Base-by-base conservation (phyloP, 2,797 vertebrate genomes). In the Tympanoctomys barrerae region DNA sequence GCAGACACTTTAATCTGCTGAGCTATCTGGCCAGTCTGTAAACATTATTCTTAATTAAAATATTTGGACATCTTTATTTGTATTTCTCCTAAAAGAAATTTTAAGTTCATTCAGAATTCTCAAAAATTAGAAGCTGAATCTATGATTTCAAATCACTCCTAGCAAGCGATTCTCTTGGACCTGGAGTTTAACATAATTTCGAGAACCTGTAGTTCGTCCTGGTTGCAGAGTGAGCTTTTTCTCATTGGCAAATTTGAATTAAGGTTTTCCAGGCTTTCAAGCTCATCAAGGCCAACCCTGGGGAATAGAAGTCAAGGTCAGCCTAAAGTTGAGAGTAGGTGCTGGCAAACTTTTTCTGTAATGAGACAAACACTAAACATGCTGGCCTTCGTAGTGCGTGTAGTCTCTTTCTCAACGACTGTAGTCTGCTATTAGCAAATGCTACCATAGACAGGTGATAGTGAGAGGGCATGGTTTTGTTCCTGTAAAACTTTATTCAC, bases 291-390 rank as follows among this genome's bases (percentile, higher is more conserved):
- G 28, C 28, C 59, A 70, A 91, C 21, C 22, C 21, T 71, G n/a
- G 12, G 94, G 94, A 70, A 18, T 21, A 78, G 68, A 93, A 70
- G 28, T 77, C 52, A 97, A 66, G 10, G 4, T 94, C 46, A 86
- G 75, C 18, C 5, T 31, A 46, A 75, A 78, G 6, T 33, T 84
- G 73, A 54, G 82, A 83, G 79, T 31, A 94, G 46, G 68, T 26
- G 1, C 22, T 31, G 18, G 31, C 66, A 78, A 90, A 82, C 4
- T 19, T 94, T 94, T 90, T 82, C 18, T 52, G 3, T 91, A 83
- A 93, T 42, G 42, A 75, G 39, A 42, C 28, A n/a, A 54, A 89
- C 79, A 73, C 52, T 85, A 95, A 94, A 46, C 94, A 90, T 14
- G 62, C 79, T 39, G 36, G 54, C 5, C 9, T 90, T 78, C 88